Base-by-base conservation (phyloP, 2,888 invertebrate genomes). In the Subacronicta megacephala region DNA sequence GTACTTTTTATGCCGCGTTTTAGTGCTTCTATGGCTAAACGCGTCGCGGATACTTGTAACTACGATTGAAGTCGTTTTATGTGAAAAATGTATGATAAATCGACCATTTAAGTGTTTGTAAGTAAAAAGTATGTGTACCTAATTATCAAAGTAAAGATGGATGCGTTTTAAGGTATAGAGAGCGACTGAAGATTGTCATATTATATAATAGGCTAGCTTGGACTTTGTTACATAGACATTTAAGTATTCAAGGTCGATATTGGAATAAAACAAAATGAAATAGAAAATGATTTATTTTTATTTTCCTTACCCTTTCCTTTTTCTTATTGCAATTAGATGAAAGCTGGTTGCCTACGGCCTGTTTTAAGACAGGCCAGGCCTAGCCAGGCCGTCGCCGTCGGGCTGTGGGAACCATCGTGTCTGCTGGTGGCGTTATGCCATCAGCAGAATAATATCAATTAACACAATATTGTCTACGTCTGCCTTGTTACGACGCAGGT, bases 221-320 rank as follows among this genome's bases (percentile, higher is more conserved):
- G 90, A 92, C 90, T 90, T 88, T 92, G 92, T 92, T 93, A 90
- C 91, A 92, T 92, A 92, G 91, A 90, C 81, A 87, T 90, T 84
- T 90, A 92, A 93, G 90, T 89, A 88, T 90, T 91, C 92, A 89
- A 90, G 77, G 90, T 91, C 88, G 87, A 82, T 87, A 90, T 90
- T 90, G 88, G 83, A 91, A 91, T 92, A 92, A n/a, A 92, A 92
- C 62, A 88, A 89, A 90, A 90, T 89, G 88, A 89, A 80, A 87
- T 90, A 90, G 87, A 90, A 67, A n/a, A 42, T 55, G 3, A 7
- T 44, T 60, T 54, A 69, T 74, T 71, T 78, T 72, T 68, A 59
- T 38, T 56, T 49, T 37, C 6, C 12, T 23, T 20, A 0, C 31
- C n/a, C n/a, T n/a, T n/a, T n/a, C n/a, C n/a, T n/a, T n/a, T n/a